Evolutionary conservation across 2,113 vertebrate genomes (phyloP), one percentile per base, ranked within the genome.

Genomic region (Etheostoma spectabile): DNA sequence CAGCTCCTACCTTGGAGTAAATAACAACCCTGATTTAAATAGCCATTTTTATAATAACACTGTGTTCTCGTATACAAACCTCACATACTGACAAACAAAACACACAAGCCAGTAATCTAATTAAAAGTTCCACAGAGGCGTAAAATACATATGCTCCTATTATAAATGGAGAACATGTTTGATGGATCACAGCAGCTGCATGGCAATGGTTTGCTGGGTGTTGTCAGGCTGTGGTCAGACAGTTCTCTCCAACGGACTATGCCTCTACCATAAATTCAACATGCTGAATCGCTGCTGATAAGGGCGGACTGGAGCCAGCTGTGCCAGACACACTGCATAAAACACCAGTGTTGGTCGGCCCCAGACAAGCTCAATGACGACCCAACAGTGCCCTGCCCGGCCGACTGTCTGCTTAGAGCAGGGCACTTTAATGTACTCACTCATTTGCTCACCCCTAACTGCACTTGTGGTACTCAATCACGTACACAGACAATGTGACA

Each of bases 261-360:
- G 2, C 38, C 62, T 60, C 42, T 61, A 18, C 35, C 35, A 35
- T 46, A 22, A 22, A 42, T 12, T 72, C 24, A 78, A 57, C 53
- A 33, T 18, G 66, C 24, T n/a, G 35, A 83, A 46, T 59, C 8
- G 14, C 5, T 27, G 18, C n/a, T 35, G 65, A 77, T 84, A 46
- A 66, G 33, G 48, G 72, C 3, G 13, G n/a, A 73, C 53, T 42
- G 46, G 10, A 57, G 63, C n/a, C 57, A 42, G 53, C 63, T 65
- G 74, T 78, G 46, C 13, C 55, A 84, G 67, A 68, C 76, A 46
- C 38, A 30, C 30, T 13, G 19, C 49, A 76, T 63, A 73, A 84
- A 49, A 49, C 11, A 55, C 16, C 70, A 83, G 62, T 14, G 76
- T 81, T 5, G 45, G n/a, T 45, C 5, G 4, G 68, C 8, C 45